Base-by-base conservation (phyloP, 1,140 invertebrate species). In the Harlomillsia oculata region DNA sequence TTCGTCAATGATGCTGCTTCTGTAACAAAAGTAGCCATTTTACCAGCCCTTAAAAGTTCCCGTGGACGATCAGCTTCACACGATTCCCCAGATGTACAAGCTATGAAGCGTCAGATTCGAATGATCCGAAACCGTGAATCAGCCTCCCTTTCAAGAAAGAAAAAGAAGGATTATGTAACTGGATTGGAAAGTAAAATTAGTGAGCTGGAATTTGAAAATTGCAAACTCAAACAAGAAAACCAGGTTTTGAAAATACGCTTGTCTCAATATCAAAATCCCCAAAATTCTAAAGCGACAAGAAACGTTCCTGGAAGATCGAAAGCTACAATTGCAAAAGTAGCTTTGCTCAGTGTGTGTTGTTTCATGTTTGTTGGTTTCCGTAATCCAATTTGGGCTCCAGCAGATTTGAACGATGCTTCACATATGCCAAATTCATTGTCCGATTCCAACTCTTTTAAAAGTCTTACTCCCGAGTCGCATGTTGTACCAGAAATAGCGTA, bases 161-260 rank as follows among this genome's bases (percentile, higher is more conserved):
- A 90, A 70, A 93, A 91, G 67, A 93, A 92, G 69, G 89, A 93
- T 70, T 92, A 93, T 69, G 79, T 94, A 9, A 78, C 79, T 30
- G 79, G 80, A 0, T 71, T 94, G 48, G 89, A 94, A 68, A 77
- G 76, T 41, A 76, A 82, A 67, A 72, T 93, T 26, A 72, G 78
- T 28, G 78, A 81, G 34, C 77, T 87, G 16, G 77, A 81, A 57
- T 75, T 78, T 52, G 85, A 90, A 71, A 90, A 91, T 70, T 71
- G 74, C 13, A 74, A 77, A 61, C 68, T 94, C 21, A 80, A 80
- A 70, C 69, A 74, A 53, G 88, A 85, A 74, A 82, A 77, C 72
- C 56, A 67, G 11, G 53, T 62, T 13, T 61, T 76, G 43, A 72
- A 69, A 63, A 59, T 62, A 53, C 69, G 69, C 62, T 45, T 76